These are phyloP conservation scores for Drosophila fungiperda DNA, from an alignment of 2,888 invertebrate species.

Conservation along the genomic window DNA sequence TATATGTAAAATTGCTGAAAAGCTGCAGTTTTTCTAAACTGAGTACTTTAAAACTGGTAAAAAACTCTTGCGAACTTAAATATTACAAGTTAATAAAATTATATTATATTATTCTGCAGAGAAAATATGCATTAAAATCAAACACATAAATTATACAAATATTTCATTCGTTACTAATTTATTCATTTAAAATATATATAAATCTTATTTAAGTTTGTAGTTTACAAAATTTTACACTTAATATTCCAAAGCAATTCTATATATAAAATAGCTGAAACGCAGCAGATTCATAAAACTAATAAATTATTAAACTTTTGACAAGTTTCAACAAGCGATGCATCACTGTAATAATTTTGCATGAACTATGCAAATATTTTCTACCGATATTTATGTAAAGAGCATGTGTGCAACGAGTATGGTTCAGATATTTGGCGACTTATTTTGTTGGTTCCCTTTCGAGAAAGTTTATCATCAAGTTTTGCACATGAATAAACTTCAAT, in stretches of 20 bases:
- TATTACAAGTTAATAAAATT: neutral
- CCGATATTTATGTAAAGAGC: constrained; percentile 4
- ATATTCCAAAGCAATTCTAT: neutral
- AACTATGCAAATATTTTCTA: neutral
- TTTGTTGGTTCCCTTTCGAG: constrained; percentile 12
- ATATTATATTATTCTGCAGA: too few relatives aligned
- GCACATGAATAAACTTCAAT: constrained; percentile 67
- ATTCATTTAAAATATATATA: neutral
- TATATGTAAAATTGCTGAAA: too few relatives aligned
- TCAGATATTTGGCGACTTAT: neutral
- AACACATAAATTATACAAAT: neutral
- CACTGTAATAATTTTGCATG: neutral
- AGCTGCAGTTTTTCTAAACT: too few relatives aligned
- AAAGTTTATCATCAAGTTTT: constrained; percentile 75
- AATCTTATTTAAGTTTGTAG: neutral
- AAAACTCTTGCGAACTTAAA: neutral
- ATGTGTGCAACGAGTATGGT: neutral
- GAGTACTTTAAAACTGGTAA: neutral
- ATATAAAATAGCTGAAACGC: neutral
- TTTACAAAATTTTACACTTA: neutral
- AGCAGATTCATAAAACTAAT: neutral
- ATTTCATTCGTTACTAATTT: neutral
- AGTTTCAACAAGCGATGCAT: neutral
- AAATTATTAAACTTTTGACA: neutral
- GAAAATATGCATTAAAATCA: neutral